These are phyloP conservation scores for Drosophila pseudotalamancana DNA, from an alignment of 2,888 invertebrate species.

Conservation along the genomic window DNA sequence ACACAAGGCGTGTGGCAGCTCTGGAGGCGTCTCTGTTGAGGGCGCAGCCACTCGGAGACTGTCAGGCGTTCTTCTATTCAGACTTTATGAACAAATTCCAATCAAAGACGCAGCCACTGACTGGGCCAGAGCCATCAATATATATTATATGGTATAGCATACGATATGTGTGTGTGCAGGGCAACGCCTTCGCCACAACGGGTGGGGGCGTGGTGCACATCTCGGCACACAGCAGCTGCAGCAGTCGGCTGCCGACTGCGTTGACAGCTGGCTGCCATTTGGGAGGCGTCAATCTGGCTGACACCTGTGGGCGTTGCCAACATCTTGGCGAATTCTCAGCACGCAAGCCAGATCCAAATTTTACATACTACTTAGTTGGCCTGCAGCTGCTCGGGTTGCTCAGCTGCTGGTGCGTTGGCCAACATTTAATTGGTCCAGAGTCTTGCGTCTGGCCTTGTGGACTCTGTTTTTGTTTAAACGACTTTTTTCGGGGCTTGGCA, in stretches of 20 bases:
- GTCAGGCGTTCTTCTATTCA: constrained; percentile 35
- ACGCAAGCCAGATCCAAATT: constrained; percentile 36
- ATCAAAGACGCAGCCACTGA: constrained; percentile 40
- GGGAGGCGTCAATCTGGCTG: constrained; percentile 56
- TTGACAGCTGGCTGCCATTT: constrained; percentile 62
- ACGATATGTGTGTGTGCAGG: constrained; percentile 20
- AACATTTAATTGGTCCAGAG: constrained; percentile 71
- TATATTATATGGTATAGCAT: constrained; percentile 14
- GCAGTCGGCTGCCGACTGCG: constrained; percentile 43
- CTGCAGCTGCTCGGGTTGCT: constrained; percentile 26
- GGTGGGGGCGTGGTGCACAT: constrained; percentile 27
- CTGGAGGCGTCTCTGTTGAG: constrained; percentile 43
- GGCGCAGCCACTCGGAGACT: constrained; percentile 45
- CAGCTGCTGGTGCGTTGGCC: constrained; percentile 54
- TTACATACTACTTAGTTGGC: constrained; percentile 39
- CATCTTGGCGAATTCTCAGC: constrained; percentile 53
- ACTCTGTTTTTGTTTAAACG: constrained; percentile 30
- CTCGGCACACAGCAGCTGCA: constrained; percentile 54
- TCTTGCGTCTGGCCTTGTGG: constrained; percentile 64
- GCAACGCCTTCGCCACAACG: constrained; percentile 37
- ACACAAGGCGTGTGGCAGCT: constrained; percentile 40
- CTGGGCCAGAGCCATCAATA: constrained; percentile 35
- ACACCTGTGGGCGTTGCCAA: constrained; percentile 68
- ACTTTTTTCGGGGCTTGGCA: constrained; percentile 64
- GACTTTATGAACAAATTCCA: constrained; percentile 64